Conservation (phyloP, 2,797 vertebrate genomes). For the Brachymystax lenok region DNA sequence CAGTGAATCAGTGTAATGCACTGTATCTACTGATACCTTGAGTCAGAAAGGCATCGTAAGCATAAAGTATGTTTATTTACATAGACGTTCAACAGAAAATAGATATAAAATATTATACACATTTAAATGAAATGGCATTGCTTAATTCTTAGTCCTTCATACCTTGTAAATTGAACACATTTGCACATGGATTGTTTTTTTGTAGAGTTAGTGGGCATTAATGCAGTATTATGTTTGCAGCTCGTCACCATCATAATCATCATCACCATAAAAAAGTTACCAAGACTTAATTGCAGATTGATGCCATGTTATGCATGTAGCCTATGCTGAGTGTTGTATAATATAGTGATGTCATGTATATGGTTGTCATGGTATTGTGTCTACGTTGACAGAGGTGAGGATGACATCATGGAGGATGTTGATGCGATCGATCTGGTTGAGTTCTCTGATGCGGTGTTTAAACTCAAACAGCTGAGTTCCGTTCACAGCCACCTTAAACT, state of each 20-base stretch:
- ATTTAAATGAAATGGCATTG: not conserved
- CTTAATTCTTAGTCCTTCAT: not conserved
- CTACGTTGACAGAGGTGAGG: constrained; percentile 75
- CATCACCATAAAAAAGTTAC: not conserved
- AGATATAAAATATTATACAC: not conserved
- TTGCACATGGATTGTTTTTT: not conserved
- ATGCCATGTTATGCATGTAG: not conserved
- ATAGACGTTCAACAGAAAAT: not conserved
- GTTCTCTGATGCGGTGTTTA: constrained; percentile 78
- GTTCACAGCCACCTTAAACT: constrained; percentile 87
- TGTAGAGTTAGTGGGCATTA: not conserved
- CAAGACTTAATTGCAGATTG: not conserved
- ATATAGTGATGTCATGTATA: not conserved
- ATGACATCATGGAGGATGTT: constrained; percentile 82
- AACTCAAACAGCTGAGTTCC: constrained; percentile 86
- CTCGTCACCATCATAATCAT: not conserved
- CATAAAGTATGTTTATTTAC: not conserved
- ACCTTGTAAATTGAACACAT: no score
- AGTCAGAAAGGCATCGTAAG: not conserved
- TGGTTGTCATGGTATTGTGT: constrained; percentile 71
- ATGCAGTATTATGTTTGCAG: not conserved
- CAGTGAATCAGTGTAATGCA: not conserved
- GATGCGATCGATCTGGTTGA: constrained; percentile 81
- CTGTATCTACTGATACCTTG: not conserved
- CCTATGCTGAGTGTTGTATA: not conserved